phyloP scores from a whole-genome alignment of 2,113 vertebrate species.

The Cercocebus atys region DNA sequence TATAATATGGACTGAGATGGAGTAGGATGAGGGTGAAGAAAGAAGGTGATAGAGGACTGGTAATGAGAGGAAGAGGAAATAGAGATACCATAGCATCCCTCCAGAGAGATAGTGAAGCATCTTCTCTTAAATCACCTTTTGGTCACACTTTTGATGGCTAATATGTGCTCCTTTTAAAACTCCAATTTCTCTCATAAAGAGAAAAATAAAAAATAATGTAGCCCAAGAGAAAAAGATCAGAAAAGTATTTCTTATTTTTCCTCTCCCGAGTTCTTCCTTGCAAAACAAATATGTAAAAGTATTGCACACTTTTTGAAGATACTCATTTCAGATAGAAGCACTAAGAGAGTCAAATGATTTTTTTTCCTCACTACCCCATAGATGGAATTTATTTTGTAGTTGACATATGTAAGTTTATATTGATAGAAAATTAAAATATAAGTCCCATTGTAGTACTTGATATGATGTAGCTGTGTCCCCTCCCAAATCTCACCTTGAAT shows the following conservation, averaged over 20 bases:
- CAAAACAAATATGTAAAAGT: constrained; percentile 19
- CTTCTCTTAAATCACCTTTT: background rate
- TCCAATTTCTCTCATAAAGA: background rate
- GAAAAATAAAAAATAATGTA: background rate
- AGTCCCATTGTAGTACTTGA: background rate
- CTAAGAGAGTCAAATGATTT: background rate
- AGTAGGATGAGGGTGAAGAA: background rate
- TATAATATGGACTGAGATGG: background rate
- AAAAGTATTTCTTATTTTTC: background rate
- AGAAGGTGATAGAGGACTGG: background rate
- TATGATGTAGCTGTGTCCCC: background rate
- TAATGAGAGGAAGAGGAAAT: background rate
- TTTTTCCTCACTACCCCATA: background rate
- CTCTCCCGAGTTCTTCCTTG: background rate
- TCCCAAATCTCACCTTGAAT: too few species aligned
- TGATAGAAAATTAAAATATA: background rate
- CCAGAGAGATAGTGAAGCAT: background rate
- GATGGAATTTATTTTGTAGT: background rate
- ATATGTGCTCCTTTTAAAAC: background rate
- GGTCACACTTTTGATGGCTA: background rate
- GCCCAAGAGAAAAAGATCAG: background rate
- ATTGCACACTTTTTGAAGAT: background rate
- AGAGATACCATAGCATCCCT: background rate
- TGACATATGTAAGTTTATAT: background rate
- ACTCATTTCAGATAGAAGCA: background rate